These are phyloP conservation scores for Salvelinus fontinalis DNA, from an alignment of 2,113 vertebrate genomes.

Conservation along the genomic window DNA sequence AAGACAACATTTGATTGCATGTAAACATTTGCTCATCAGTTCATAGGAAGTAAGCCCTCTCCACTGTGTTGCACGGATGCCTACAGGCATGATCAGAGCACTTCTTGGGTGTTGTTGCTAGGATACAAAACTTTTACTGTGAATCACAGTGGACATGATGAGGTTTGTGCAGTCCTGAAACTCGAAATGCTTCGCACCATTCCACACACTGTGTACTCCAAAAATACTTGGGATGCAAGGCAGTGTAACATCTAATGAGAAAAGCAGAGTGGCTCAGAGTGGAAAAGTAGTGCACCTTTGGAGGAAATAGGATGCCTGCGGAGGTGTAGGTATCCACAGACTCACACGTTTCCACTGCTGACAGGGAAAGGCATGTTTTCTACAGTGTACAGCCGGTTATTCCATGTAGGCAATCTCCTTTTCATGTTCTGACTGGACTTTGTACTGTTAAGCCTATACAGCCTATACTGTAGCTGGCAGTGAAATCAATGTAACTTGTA, in stretches of 20 bases:
- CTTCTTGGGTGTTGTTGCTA: constrained; percentile 27
- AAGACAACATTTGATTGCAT: neutral
- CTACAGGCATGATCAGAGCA: neutral
- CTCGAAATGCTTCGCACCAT: constrained; percentile 54
- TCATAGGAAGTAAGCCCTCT: neutral
- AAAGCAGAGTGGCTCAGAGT: constrained; percentile 42
- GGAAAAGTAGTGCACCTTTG: constrained; percentile 44
- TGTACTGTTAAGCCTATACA: constrained; percentile 30
- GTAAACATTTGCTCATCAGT: neutral
- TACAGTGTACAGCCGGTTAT: constrained; percentile 48
- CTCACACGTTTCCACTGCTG: constrained; percentile 27
- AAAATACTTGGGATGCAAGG: constrained; percentile 62
- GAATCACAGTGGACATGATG: constrained; percentile 53
- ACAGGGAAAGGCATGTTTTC: constrained; percentile 54
- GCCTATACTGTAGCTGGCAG: constrained; percentile 16
- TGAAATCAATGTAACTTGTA: constrained; percentile 22
- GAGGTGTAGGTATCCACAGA: constrained; percentile 55
- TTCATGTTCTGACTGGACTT: constrained; percentile 36
- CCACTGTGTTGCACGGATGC: constrained; percentile 9
- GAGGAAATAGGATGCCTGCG: constrained; percentile 57
- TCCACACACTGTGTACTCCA: constrained; percentile 52
- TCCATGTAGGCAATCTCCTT: constrained; percentile 40
- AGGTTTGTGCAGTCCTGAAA: constrained; percentile 49
- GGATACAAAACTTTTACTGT: constrained; percentile 30
- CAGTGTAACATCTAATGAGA: constrained; percentile 61